Base-by-base conservation (phyloP, 2,113 vertebrate species). In the Lampris megalopsis region DNA sequence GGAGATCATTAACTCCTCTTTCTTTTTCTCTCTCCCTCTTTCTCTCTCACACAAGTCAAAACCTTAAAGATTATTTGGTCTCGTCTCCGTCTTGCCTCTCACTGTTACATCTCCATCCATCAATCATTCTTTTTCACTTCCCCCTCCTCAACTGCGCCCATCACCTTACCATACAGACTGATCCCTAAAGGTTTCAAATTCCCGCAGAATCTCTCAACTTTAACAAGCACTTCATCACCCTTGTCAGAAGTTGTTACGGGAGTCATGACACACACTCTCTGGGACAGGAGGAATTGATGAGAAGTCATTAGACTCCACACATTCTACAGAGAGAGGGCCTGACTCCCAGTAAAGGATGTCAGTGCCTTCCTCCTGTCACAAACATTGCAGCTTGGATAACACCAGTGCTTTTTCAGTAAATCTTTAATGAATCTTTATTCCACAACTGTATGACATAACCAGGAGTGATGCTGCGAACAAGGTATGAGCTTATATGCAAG, bases 181-280 rank as follows among this genome's bases (percentile, higher is more conserved):
- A 91, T 88, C 91, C 89, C 78, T 62, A 70, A 80, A 83, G 84
- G 82, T 88, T 88, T 89, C 84, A 82, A 89, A 88, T 85, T 89
- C 79, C 64, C n/a, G 74, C 77, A 48, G 71, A 86, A 87, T 87
- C 88, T 80, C 80, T 87, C 88, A 89, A 92, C 76, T 91, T 91
- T 78, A 91, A 90, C 86, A 87, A 87, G 86, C 87, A 69, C 84
- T 92, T 91, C 82, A 90, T 92, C 92, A 89, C 83, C 84, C 74
- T 79, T 91, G 92, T 91, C 92, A 90, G 81, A 88, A 81, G 83
- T 82, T 79, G 90, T 92, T 91, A 89, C 79, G 83, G 85, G 83
- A 90, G 86, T 89, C 89, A 87, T 91, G 90, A 90, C 89, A 90
- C 76, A 81, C 81, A 86, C 90, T 89, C 88, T 65, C 79, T 80